Base-by-base conservation (phyloP, 1,140 invertebrate species). In the Philotrypesis tridentata region DNA sequence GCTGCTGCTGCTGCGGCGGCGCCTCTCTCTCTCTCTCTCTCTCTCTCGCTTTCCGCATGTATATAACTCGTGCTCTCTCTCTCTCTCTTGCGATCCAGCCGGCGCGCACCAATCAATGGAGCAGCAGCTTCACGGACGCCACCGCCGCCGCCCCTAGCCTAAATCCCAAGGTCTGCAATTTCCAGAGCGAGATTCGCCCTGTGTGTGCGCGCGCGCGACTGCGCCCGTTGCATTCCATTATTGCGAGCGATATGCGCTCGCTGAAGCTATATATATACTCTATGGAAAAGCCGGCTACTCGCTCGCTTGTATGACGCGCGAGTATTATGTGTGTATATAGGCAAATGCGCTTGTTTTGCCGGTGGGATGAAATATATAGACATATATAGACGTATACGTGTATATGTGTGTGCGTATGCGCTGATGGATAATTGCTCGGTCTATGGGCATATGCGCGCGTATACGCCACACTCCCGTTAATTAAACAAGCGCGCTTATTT, bases 21-120 rank as follows among this genome's bases (percentile, higher is more conserved):
- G 9, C 12, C 14, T 5, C 48, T 11, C 25, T 60, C 9, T 74
- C 37, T 37, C 33, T 37, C 3, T 37, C 3, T 37, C 3, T 37
- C 3, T 37, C 4, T 55, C 17, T 55, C 4, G 17, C 17, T 6
- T 21, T 55, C 17, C 48, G 9, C 9, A 37, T 37, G 21, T 55
- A 17, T 55, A 55, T n/a, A 55, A 21, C 7, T n/a, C n/a, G n/a
- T n/a, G n/a, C n/a, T n/a, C n/a, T n/a, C n/a, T n/a, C n/a, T n/a
- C n/a, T n/a, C n/a, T n/a, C 7, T 55, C 48, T 55, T 17, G 48
- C 48, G 48, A 55, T 21, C 48, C 21, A 55, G 48, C 48, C 48
- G 48, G 48, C 48, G 48, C 43, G 14, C 21, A 61, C 33, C 31
- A 63, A 76, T 76, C 60, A 76, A 65, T 76, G 74, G 23, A 76